These are phyloP conservation scores for Lagorchestes hirsutus DNA, from an alignment of 2,797 vertebrate genomes.

Conservation along the genomic window DNA sequence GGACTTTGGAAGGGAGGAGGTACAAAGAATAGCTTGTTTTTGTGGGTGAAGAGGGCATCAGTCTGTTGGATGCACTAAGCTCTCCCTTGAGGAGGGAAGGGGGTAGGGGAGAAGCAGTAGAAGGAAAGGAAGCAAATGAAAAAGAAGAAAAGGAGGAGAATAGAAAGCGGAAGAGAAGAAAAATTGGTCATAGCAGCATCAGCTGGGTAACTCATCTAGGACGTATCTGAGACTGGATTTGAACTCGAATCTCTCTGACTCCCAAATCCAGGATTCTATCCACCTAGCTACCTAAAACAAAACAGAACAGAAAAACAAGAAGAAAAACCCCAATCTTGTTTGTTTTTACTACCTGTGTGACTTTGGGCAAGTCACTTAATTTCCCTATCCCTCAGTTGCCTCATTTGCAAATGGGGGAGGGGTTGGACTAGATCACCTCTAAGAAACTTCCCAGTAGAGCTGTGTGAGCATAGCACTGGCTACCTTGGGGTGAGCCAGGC, in stretches of 20 bases:
- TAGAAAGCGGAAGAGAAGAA: not conserved
- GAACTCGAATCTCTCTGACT: not conserved
- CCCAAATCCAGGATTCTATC: not conserved
- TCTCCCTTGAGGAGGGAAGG: not conserved
- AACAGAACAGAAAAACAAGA: not conserved
- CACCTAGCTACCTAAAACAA: not conserved
- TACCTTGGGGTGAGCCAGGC: not conserved
- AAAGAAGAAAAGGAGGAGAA: not conserved
- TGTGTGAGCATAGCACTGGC: not conserved
- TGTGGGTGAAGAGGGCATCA: not conserved
- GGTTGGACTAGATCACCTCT: not conserved
- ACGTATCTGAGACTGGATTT: not conserved
- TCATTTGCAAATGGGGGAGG: not conserved
- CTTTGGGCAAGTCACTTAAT: not conserved
- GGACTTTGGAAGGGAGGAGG: not conserved
- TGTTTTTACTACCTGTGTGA: not conserved
- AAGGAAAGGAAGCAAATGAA: not conserved
- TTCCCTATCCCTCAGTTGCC: not conserved
- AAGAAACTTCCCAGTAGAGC: not conserved
- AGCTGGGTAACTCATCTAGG: not conserved
- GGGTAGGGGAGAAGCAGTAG: not conserved
- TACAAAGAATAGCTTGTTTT: not conserved
- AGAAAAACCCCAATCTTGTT: not conserved
- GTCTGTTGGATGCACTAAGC: not conserved
- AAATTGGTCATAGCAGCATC: not conserved